Evolutionary conservation across 2,113 vertebrate species (phyloP).

Genomic region (Strix aluco): DNA sequence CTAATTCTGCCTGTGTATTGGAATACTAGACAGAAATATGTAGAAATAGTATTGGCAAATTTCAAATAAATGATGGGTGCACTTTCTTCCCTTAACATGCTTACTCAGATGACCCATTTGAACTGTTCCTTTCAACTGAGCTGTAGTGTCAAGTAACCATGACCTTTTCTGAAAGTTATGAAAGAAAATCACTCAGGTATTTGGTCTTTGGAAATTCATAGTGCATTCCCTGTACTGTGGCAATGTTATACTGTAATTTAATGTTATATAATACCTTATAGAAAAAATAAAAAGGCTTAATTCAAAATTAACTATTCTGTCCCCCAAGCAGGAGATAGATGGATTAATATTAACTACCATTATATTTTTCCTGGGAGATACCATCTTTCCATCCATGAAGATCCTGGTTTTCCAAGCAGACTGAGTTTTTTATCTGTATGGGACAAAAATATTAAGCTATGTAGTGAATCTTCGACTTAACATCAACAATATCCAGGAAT

Average conservation of each 20-base stretch:
- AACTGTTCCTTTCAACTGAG: neutral
- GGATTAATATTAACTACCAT: neutral
- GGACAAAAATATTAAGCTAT: neutral
- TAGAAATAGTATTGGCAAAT: neutral
- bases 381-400: neutral
- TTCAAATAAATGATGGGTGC: neutral
- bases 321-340: neutral
- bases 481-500: neutral
- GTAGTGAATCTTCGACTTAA: neutral
- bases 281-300: neutral
- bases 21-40: neutral
- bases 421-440: neutral
- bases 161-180: neutral
- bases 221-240: neutral
- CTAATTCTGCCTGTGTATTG: neutral
- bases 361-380: neutral
- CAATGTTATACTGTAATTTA: neutral
- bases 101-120: neutral
- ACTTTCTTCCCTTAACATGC: neutral
- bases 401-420: neutral
- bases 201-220: constrained; percentile 5
- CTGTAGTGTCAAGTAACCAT: neutral
- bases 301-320: neutral
- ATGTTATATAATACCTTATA: neutral
- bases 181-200: neutral